phyloP scores from a whole-genome alignment of 2,113 vertebrate species.

The Tamias sibiricus region DNA sequence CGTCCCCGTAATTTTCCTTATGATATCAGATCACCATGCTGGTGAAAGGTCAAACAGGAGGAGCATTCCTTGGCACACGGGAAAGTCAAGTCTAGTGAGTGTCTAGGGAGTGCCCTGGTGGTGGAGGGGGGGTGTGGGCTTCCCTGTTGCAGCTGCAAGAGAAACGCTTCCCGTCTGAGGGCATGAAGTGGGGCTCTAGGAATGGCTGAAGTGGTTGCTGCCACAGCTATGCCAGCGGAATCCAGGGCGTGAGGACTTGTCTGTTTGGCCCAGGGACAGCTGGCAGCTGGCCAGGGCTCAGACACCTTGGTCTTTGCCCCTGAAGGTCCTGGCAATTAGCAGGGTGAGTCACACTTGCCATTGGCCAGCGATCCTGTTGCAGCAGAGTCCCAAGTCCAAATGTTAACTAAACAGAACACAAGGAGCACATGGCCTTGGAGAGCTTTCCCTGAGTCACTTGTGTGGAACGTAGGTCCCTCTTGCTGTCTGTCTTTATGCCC shows the following conservation, averaged over 20 bases:
- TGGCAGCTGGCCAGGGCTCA: not conserved
- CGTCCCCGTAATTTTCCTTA: not conserved
- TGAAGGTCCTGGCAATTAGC: not conserved
- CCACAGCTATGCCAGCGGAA: not conserved
- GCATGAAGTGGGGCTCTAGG: not conserved
- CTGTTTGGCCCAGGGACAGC: constrained; percentile 24
- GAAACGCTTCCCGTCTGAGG: not conserved
- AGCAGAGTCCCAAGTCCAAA: not conserved
- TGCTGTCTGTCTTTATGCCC: not conserved
- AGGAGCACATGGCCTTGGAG: not conserved
- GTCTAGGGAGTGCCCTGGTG: not conserved
- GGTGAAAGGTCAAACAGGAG: not conserved
- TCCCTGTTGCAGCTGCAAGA: not conserved
- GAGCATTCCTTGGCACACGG: not conserved
- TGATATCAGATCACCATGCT: not conserved
- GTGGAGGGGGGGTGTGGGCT: not conserved
- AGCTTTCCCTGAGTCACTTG: not conserved
- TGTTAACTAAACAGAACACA: not conserved
- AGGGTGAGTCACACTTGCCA: constrained; percentile 40
- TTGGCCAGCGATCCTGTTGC: not conserved
- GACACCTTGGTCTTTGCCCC: constrained; percentile 42
- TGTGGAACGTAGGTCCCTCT: not conserved
- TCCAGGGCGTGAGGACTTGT: not conserved
- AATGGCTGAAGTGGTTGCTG: not conserved
- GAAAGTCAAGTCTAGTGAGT: not conserved